Percentiles rank a stretch among this genome's conserved stretches.
Conservation (phyloP, 35 echinoderm and acorn worm species). For the Anneissia japonica region DNA sequence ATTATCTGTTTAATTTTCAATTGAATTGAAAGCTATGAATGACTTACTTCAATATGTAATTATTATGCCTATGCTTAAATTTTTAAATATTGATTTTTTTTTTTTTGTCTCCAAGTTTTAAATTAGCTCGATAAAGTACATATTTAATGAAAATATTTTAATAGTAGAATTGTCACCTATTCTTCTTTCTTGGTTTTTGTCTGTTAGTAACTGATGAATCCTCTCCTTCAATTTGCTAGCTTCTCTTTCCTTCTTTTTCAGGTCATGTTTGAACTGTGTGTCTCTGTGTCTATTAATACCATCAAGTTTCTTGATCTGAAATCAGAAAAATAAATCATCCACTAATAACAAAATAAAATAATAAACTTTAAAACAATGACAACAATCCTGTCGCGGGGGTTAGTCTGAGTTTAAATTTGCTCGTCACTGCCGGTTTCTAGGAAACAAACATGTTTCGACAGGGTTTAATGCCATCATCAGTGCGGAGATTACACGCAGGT, state of each 20-base stretch:
- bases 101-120: too few relatives aligned
- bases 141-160: too few relatives aligned
- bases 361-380: neutral
- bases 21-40: too few relatives aligned
- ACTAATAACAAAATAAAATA: neutral
- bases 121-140: too few relatives aligned
- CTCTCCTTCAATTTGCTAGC: slow-evolving; percentile 88
- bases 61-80: too few relatives aligned
- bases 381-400: too few relatives aligned
- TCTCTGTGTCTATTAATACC: slow-evolving; percentile 68
- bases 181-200: slow-evolving; percentile 96
- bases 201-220: slow-evolving; percentile 91
- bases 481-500: neutral
- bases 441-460: neutral
- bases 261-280: slow-evolving; percentile 86
- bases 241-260: slow-evolving; percentile 99
- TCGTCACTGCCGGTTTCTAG: neutral
- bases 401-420: neutral
- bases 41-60: too few relatives aligned
- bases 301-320: slow-evolving; percentile 76
- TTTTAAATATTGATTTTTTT: too few relatives aligned
- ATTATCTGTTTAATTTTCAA: too few relatives aligned
- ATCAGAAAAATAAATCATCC: neutral
- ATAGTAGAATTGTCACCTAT: slow-evolving; percentile 54
- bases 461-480: neutral